These are phyloP conservation scores for Monodelphis domestica DNA, from an alignment of 2,797 vertebrate genomes.

Conservation along the genomic window DNA sequence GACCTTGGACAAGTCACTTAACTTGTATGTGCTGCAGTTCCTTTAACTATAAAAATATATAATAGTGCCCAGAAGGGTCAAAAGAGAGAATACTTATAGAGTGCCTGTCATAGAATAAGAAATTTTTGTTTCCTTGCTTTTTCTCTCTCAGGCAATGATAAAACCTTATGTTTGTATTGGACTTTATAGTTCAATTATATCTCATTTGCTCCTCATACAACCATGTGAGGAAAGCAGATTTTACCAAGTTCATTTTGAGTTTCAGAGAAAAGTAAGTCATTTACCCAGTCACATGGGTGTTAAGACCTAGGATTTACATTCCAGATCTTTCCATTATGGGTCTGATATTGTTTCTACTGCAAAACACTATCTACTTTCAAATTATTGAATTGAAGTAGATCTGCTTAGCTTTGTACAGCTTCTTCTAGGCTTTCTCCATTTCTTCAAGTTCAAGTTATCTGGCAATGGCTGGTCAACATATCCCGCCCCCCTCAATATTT, in stretches of 20 bases:
- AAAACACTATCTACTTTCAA: not conserved
- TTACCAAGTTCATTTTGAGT: not conserved
- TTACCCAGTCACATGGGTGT: not conserved
- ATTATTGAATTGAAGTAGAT: not conserved
- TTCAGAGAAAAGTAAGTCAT: not conserved
- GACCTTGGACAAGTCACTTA: slow-evolving; percentile 29
- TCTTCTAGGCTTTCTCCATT: not conserved
- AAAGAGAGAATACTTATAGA: not conserved
- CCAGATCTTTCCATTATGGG: not conserved
- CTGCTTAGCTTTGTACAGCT: not conserved
- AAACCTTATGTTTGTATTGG: not conserved
- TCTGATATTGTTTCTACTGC: not conserved
- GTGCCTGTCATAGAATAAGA: slow-evolving; percentile 3
- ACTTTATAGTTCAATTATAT: not conserved
- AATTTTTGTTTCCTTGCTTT: not conserved
- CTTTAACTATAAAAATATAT: slow-evolving; percentile 10
- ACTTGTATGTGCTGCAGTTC: slow-evolving; percentile 7
- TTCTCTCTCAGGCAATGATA: not conserved
- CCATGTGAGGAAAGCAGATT: not conserved
- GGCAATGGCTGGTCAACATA: not conserved
- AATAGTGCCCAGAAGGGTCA: slow-evolving; percentile 21
- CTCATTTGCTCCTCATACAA: not conserved
- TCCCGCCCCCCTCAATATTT: not conserved
- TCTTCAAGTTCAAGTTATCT: not conserved
- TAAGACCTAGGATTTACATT: not conserved